Evolutionary conservation across 2,888 invertebrate genomes (phyloP), one percentile per base, ranked within the genome.

Genomic region (Pandemis cinnamomeana): DNA sequence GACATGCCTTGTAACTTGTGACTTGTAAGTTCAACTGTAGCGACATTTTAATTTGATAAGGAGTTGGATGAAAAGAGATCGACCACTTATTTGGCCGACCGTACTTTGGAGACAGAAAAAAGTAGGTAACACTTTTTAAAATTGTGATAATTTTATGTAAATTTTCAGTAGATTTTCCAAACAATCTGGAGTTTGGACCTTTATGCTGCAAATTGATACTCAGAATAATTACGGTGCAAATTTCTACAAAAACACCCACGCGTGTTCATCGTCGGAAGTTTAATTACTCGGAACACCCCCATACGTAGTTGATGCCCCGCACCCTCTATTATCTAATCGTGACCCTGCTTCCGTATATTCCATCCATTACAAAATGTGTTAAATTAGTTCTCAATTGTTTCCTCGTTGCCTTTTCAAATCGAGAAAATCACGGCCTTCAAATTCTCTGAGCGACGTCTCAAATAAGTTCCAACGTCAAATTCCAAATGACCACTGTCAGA

Each of bases 321-420:
- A 27, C 58, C 58, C 58, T 58, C 58, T 58, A 58, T 58, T 58
- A 58, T 58, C 11, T 27, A 27, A 58, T 58, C 58, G 27, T 15
- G 8, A 58, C 58, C 58, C n/a, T 27, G 27, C 58, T n/a, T 58
- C 27, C 20, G 27, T 58, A 58, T 27, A 8, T 20, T 10, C 58
- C 55, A 46, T 3, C 46, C 46, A 11, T 11, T 27, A 27, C 58
- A 10, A 58, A 27, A 58, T 27, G 27, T 11, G 27, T 5, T 11
- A 27, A 58, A 58, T 27, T 27, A 11, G 58, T 58, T 27, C 20
- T 27, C 27, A 27, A 58, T 27, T 20, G 58, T 10, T 58, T 5
- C 7, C 27, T 11, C 58, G 10, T 27, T 58, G 11, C 58, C 15
- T 55, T 15, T 7, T 8, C 15, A 55, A 55, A 58, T 11, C 5